These are phyloP conservation scores for Thinocorus orbignyianus DNA, from an alignment of 2,113 vertebrate genomes.

Conservation along the genomic window DNA sequence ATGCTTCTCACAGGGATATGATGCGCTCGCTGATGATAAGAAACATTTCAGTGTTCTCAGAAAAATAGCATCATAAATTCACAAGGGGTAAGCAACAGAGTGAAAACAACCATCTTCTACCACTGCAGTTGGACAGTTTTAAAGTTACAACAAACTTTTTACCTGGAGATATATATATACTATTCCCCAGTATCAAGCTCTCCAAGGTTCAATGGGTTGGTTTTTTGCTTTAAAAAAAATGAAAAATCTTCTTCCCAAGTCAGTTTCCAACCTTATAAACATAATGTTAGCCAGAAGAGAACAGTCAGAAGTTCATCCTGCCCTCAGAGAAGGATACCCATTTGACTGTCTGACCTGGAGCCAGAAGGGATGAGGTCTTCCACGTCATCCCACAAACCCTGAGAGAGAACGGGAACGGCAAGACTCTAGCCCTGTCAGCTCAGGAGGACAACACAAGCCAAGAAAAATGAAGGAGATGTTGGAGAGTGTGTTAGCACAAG, in stretches of 20 bases:
- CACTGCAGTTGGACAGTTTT: neutral
- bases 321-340: neutral
- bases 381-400: neutral
- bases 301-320: neutral
- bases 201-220: neutral
- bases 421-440: neutral
- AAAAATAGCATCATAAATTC: constrained; percentile 26
- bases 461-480: neutral
- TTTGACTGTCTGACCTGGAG: neutral
- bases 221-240: neutral
- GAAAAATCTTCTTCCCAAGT: neutral
- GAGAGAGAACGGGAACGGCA: neutral
- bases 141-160: neutral
- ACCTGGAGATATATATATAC: neutral
- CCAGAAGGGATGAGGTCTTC: neutral
- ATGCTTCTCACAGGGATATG: constrained; percentile 47
- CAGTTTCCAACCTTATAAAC: neutral
- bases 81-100: constrained; percentile 23
- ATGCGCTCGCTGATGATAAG: constrained; percentile 22
- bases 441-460: neutral
- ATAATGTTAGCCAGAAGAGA: neutral
- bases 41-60: neutral
- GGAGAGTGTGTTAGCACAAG: neutral
- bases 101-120: neutral
- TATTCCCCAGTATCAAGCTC: neutral